Evolutionary conservation across 2,113 vertebrate species (phyloP), one percentile per base, ranked within the genome.

Genomic region (Cyphomyrus plagiostoma): DNA sequence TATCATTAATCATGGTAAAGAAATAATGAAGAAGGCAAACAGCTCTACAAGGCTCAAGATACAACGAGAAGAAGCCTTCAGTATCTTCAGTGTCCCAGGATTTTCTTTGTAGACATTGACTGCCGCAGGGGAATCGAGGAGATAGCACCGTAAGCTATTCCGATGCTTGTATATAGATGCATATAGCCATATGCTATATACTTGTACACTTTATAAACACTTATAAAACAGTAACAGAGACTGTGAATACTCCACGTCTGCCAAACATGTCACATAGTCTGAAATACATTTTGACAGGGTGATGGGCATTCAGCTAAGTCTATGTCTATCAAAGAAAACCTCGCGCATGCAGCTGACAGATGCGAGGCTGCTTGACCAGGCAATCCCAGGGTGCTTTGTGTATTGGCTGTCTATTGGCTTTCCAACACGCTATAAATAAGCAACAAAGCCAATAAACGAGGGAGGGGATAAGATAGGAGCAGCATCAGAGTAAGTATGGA

Each of bases 61-160:
- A 98, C 96, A 96, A 96, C 97, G 95, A 95, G 92, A 93, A 94
- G 94, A 93, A 93, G 94, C 95, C 95, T 97, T 97, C 94, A 96
- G 96, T 97, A 97, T 98, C 97, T 96, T 96, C 96, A 96, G 95
- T 93, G 95, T 94, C 94, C 94, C 93, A 96, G 95, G 96, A 96
- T 94, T 97, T 97, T 98, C 96, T 97, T 98, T 96, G 97, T 95
- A 96, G 96, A 97, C 97, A 97, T 96, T 95, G 94, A 95, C 95
- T 95, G 92, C 90, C 93, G 93, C 89, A 93, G 92, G 87, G 26
- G 3, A 46, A 87, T 74, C 62, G 39, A 48, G 88, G 62, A n/a
- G 3, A 15, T 52, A 42, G 15, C 35, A 4, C 56, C 26, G 23
- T 13, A 9, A 6, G 52, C 15, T 26, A 42, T 56, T 77, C 30